Evolutionary conservation across 2,888 invertebrate genomes (phyloP), one percentile per base, ranked within the genome.

Genomic region (Phengaris arion): DNA sequence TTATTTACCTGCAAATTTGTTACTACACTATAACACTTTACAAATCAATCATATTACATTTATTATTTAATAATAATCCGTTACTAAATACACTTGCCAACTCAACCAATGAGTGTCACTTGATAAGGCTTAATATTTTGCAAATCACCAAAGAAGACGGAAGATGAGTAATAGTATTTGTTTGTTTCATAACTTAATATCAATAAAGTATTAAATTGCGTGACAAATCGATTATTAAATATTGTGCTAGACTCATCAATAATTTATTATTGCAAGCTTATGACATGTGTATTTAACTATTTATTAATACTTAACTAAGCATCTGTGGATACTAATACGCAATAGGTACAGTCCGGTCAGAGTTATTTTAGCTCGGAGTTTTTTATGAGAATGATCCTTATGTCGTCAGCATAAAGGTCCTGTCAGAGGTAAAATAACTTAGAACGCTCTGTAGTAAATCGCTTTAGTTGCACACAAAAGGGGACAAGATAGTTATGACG

Each of bases 81-180:
- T 69, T 69, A 69, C 48, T n/a, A 69, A 51, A 70, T 6, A 51
- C 51, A 51, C 51, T 51, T 15, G 70, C 70, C 70, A 70, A 52
- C 51, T 70, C 15, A 12, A 70, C 22, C 70, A 70, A 70, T 70
- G 10, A 70, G 9, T 22, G 70, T 22, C 70, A 57, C 8, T 57
- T 51, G 69, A 48, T 15, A 70, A 15, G 48, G 70, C 52, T 70
- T 51, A 70, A 51, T 70, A 68, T 46, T 68, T 46, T 45, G 46
- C 46, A 68, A 68, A 46, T 68, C 68, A 68, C n/a, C 13, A 45
- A 13, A 35, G 10, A 45, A 68, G 46, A 46, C 46, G n/a, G 7
- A 68, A 12, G 12, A 68, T 45, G 2, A 3, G 35, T 35, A 35
- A 4, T 2, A 68, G 35, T 45, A 45, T 68, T 45, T 68, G 46